phyloP scores from a whole-genome alignment of 2,113 vertebrate genomes.

The Odobenus rosmarus region DNA sequence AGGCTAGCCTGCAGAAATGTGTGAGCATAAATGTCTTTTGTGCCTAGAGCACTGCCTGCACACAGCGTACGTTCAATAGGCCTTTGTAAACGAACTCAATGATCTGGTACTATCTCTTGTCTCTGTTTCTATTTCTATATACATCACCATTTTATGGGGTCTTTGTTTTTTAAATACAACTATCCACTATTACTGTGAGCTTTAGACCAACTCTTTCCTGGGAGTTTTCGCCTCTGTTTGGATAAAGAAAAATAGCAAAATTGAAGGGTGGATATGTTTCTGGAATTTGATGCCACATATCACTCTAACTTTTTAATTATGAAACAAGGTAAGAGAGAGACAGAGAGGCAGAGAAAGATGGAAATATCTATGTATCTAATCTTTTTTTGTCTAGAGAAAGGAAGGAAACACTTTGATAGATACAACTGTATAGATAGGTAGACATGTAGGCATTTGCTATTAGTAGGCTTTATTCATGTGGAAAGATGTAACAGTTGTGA shows the following conservation, averaged over 20 bases:
- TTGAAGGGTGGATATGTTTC: neutral
- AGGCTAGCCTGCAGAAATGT: neutral
- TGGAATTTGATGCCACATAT: neutral
- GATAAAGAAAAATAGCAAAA: neutral
- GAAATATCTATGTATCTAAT: neutral
- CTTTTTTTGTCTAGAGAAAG: neutral
- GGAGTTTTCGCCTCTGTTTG: neutral
- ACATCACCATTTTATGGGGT: neutral
- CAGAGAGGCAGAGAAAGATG: neutral
- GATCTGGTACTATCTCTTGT: neutral
- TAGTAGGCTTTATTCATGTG: constrained; percentile 84
- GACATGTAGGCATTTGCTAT: neutral
- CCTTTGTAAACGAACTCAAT: neutral
- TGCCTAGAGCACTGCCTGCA: neutral
- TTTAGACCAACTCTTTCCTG: neutral
- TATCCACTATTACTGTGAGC: neutral
- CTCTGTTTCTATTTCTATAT: neutral
- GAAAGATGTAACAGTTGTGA: constrained; percentile 91
- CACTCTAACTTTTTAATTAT: neutral
- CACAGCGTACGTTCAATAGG: neutral
- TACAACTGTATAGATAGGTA: neutral
- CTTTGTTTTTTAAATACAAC: neutral
- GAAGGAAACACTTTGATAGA: neutral
- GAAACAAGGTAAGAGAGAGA: neutral
- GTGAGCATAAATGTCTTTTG: neutral